A percentile compares a stretch with the other conserved stretches of the same genome.
phyloP scores from a whole-genome alignment of 1,140 invertebrate species.

The Ceratoteleas bidentatus region DNA sequence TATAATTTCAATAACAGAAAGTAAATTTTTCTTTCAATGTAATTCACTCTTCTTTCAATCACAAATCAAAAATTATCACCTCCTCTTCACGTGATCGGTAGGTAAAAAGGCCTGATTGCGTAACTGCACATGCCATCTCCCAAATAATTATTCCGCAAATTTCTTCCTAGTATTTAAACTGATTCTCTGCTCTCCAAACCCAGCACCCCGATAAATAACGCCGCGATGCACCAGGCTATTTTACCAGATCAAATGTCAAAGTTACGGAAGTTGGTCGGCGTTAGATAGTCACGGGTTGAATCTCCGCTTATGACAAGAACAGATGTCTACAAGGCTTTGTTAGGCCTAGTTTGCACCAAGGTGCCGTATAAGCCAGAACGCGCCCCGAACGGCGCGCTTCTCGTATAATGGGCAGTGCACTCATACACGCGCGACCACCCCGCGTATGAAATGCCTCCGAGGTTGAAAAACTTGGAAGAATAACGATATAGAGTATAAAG shows the following conservation, averaged over 20 bases:
- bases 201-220: constrained; percentile 27
- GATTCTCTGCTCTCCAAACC: constrained; percentile 4
- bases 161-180: not conserved
- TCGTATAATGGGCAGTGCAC: constrained; percentile 58
- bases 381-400: constrained; percentile 25
- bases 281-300: constrained; percentile 70
- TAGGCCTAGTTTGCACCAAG: constrained; percentile 76
- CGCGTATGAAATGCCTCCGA: constrained; percentile 48
- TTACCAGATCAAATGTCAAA: constrained; percentile 58
- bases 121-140: too few relatives aligned
- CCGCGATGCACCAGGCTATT: constrained; percentile 21
- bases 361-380: constrained; percentile 74
- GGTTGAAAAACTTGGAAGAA: constrained; percentile 66
- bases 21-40: too few relatives aligned
- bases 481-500: constrained; percentile 74
- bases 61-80: too few relatives aligned
- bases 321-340: constrained; percentile 79
- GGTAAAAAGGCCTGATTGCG: too few relatives aligned
- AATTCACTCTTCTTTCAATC: too few relatives aligned
- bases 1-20: too few relatives aligned
- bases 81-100: too few relatives aligned
- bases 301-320: constrained; percentile 79
- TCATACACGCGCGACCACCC: constrained; percentile 63
- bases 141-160: too few relatives aligned
- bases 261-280: constrained; percentile 50